Conservation (phyloP, 2,113 vertebrate species). For the Pseudorectes ferrugineus region DNA sequence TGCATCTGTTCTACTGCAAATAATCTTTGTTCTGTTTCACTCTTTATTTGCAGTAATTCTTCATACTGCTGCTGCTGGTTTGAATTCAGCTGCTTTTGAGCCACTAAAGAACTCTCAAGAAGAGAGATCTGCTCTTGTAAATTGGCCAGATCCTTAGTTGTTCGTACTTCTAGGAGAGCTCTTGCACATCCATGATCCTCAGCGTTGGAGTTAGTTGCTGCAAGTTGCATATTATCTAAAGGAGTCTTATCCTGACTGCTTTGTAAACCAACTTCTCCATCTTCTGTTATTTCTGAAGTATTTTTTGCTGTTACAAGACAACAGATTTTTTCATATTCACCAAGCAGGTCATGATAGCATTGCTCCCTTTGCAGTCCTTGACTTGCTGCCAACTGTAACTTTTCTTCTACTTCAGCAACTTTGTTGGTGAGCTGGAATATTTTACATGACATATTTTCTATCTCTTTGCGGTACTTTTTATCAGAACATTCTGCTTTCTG, state of each 20-base stretch:
- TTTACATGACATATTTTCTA: slow-evolving; percentile 77
- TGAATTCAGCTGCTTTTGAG: slow-evolving; percentile 73
- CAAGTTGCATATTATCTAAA: slow-evolving; percentile 49
- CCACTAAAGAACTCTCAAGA: slow-evolving; percentile 72
- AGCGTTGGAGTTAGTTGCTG: slow-evolving; percentile 33
- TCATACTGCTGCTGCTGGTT: slow-evolving; percentile 72
- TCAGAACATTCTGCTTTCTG: slow-evolving; percentile 62
- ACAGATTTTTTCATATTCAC: slow-evolving; percentile 70
- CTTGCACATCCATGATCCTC: background rate
- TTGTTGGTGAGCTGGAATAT: slow-evolving; percentile 72
- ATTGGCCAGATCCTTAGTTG: slow-evolving; percentile 34
- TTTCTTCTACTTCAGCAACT: slow-evolving; percentile 69
- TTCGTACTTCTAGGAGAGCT: slow-evolving; percentile 12
- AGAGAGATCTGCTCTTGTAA: slow-evolving; percentile 63
- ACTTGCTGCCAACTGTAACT: slow-evolving; percentile 66
- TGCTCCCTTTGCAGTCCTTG: slow-evolving; percentile 71
- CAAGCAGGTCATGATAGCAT: slow-evolving; percentile 63
- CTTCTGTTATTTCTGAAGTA: slow-evolving; percentile 46
- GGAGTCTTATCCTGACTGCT: background rate
- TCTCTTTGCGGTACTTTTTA: slow-evolving; percentile 81
- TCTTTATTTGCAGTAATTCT: slow-evolving; percentile 58
- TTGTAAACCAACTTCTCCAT: background rate
- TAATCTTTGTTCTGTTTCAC: slow-evolving; percentile 60
- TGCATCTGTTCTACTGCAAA: slow-evolving; percentile 48
- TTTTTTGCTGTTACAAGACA: slow-evolving; percentile 66